Evolutionary conservation across 2,888 invertebrate species (phyloP).

Genomic region (Cynaeus angustus): DNA sequence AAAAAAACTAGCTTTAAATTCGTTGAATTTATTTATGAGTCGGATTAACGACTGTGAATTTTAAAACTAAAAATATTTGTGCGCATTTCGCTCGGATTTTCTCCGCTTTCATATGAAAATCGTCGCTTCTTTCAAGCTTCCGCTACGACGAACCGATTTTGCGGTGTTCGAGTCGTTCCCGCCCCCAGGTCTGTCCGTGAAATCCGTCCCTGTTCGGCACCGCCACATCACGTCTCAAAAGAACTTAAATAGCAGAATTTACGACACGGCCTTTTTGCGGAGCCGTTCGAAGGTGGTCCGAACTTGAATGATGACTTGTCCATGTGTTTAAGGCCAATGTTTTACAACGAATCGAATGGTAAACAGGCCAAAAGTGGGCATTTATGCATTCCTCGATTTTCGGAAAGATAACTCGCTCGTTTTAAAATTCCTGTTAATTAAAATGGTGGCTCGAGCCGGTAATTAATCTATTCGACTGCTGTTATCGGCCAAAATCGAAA

Average conservation of each 20-base stretch:
- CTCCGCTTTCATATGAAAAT: background rate
- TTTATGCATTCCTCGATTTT: slow-evolving; percentile 34
- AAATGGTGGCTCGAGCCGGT: slow-evolving; percentile 28
- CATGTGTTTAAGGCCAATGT: slow-evolving; percentile 52
- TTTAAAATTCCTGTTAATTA: slow-evolving; percentile 26
- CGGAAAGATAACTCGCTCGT: slow-evolving; percentile 20
- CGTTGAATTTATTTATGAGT: too few relatives aligned
- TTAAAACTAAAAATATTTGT: too few relatives aligned
- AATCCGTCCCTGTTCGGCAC: slow-evolving; percentile 15
- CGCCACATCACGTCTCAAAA: slow-evolving; percentile 23
- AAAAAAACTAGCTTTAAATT: too few relatives aligned
- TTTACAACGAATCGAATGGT: slow-evolving; percentile 49
- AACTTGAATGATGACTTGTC: slow-evolving; percentile 53
- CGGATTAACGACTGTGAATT: too few relatives aligned
- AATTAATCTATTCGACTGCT: slow-evolving; percentile 24
- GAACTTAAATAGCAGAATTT: slow-evolving; percentile 24
- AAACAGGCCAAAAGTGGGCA: slow-evolving; percentile 25
- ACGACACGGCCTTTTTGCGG: slow-evolving; percentile 37
- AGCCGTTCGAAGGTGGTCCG: slow-evolving; percentile 52
- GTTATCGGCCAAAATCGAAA: slow-evolving; percentile 36
- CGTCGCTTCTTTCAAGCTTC: slow-evolving; percentile 12
- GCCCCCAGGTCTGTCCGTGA: slow-evolving; percentile 1
- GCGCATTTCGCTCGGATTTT: too few relatives aligned
- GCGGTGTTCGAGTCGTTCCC: background rate
- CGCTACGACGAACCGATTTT: slow-evolving; percentile 19